phyloP scores from a whole-genome alignment of 1,140 invertebrate genomes.

The Neodiprion pinetum region DNA sequence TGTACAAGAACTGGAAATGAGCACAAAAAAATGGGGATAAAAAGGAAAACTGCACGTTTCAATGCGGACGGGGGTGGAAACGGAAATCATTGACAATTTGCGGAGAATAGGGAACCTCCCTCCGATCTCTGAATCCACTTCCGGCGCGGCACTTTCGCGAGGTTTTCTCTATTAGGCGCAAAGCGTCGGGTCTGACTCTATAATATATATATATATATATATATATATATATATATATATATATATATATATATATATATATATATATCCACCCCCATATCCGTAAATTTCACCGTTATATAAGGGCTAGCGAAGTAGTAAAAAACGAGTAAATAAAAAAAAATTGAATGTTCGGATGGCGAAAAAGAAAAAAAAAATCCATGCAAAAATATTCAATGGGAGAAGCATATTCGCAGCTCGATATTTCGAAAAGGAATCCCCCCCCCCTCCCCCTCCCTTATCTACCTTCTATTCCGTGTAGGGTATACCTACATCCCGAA shows the following conservation, averaged over 20 bases:
- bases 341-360: not conserved
- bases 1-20: not conserved
- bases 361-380: not conserved
- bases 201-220: not conserved
- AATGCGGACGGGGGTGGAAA: not conserved
- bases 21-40: no score
- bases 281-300: not conserved
- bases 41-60: not conserved
- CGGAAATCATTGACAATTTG: not conserved
- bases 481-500: not conserved
- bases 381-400: not conserved
- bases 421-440: no score
- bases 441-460: no score
- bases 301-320: no score
- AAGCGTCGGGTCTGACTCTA: no score
- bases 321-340: not conserved
- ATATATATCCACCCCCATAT: not conserved
- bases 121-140: not conserved
- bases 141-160: no score
- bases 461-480: no score
- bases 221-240: not conserved
- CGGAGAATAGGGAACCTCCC: not conserved
- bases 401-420: not conserved
- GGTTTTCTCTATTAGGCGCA: no score
- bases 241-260: not conserved